Conservation (phyloP, 2,113 vertebrate species). For the Aleadryas rufinucha region DNA sequence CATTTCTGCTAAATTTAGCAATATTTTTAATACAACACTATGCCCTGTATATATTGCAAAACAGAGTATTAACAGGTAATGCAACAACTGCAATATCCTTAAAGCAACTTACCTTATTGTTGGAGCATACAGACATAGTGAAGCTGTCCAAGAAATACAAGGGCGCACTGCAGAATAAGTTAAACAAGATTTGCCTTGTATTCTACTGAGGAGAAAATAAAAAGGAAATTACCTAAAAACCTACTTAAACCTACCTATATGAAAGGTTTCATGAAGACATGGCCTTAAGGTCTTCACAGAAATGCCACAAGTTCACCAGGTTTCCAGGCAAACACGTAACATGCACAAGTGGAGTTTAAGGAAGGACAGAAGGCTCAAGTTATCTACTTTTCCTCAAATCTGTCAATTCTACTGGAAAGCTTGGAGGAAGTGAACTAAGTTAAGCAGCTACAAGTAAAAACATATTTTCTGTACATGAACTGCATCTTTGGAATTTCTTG, state of each 20-base stretch:
- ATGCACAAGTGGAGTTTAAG: accelerated
- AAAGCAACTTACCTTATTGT: neutral
- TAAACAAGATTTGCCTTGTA: neutral
- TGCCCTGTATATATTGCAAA: neutral
- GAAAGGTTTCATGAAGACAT: neutral
- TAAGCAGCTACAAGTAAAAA: neutral
- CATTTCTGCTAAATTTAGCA: neutral
- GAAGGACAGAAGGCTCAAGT: neutral
- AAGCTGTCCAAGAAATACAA: neutral
- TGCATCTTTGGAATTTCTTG: neutral
- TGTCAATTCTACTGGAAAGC: neutral
- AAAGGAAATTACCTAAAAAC: neutral
- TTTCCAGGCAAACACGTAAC: neutral
- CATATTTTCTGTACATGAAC: neutral
- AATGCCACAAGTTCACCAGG: neutral
- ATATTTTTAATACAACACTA: neutral
- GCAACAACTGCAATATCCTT: neutral
- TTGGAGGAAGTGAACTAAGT: neutral
- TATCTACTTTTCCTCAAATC: neutral
- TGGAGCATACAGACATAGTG: neutral
- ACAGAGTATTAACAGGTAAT: neutral
- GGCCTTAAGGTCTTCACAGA: neutral
- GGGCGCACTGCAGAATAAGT: neutral
- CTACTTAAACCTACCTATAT: neutral
- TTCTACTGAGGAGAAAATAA: neutral